Evolutionary conservation across 1,140 invertebrate species (phyloP).

Genomic region (Lordiphosa mommai): DNA sequence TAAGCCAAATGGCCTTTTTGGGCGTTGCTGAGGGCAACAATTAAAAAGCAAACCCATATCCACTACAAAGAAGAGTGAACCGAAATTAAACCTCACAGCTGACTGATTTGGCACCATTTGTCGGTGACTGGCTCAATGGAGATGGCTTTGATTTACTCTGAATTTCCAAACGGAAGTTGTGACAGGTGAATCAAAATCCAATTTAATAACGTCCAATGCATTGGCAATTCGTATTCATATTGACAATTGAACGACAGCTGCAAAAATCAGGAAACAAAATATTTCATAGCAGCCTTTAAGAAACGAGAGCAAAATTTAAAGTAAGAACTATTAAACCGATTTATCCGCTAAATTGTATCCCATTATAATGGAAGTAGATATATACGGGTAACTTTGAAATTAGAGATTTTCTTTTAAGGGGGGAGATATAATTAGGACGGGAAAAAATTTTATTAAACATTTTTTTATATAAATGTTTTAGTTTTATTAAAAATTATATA

Average conservation of each 20-base stretch:
- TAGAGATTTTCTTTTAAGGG: too few relatives aligned
- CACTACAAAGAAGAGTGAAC: conserved; percentile 4
- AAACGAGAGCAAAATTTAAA: too few relatives aligned
- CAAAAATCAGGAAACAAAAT: conserved; percentile 25
- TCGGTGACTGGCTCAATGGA: conserved; percentile 16
- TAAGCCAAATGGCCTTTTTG: conserved; percentile 21
- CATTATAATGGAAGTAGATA: too few relatives aligned
- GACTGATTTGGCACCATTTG: conserved; percentile 51
- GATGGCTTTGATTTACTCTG: not conserved
- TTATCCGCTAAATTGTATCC: too few relatives aligned
- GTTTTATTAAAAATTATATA: too few relatives aligned
- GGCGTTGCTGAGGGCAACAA: conserved; percentile 43
- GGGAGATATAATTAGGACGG: too few relatives aligned
- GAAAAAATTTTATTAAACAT: too few relatives aligned
- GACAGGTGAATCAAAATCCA: conserved; percentile 51
- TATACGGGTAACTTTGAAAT: too few relatives aligned
- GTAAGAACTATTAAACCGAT: too few relatives aligned
- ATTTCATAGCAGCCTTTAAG: not conserved
- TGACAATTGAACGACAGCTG: conserved; percentile 22
- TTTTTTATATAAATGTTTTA: too few relatives aligned
- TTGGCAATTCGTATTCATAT: conserved; percentile 45
- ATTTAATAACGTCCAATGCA: conserved; percentile 54
- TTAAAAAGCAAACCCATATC: conserved; percentile 46
- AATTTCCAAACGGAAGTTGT: conserved; percentile 28
- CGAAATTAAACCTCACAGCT: conserved; percentile 19